Base-by-base conservation (phyloP, 2,888 invertebrate species). In the Apodemia zela region DNA sequence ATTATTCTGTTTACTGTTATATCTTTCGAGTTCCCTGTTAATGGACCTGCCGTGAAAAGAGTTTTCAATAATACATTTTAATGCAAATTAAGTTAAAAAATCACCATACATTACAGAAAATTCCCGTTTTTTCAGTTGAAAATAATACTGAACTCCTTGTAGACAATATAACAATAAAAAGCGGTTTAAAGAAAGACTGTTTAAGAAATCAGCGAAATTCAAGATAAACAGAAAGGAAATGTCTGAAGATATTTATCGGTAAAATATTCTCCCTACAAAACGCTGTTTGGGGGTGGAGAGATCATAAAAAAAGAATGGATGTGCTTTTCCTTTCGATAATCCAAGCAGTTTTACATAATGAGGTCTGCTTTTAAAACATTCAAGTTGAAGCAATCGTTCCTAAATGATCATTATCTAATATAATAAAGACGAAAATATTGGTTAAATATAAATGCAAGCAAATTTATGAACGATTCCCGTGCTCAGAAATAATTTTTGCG, bases 201-300 rank as follows among this genome's bases (percentile, higher is more conserved):
- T 83, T 81, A 82, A 78, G 77, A 81, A 87, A 89, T 88, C 89
- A 87, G 89, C 86, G 76, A 75, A 84, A 87, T 83, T 79, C 74
- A 79, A 84, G 38, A 88, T 86, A 89, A 88, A 88, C 85, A 84
- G 81, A 84, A 84, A 80, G 79, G 79, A 81, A 82, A 84, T 73
- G 83, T 82, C 84, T 84, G 68, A 76, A 84, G 85, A 87, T 87
- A 85, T 88, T 88, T 87, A 87, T 88, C 82, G 81, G 78, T 83
- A 82, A 86, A 86, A 85, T 87, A 88, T 88, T 83, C 86, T 72
- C 73, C 67, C 78, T 77, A 75, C 78, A 77, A 81, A 81, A 78
- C 75, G 77, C 75, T 76, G 77, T 71, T 73, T 67, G 67, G 71
- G 59, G 73, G 74, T 67, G 65, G 66, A 71, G 72, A 79, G 76